Conservation (phyloP, 1,140 invertebrate species). For the Lucilia sericata region DNA sequence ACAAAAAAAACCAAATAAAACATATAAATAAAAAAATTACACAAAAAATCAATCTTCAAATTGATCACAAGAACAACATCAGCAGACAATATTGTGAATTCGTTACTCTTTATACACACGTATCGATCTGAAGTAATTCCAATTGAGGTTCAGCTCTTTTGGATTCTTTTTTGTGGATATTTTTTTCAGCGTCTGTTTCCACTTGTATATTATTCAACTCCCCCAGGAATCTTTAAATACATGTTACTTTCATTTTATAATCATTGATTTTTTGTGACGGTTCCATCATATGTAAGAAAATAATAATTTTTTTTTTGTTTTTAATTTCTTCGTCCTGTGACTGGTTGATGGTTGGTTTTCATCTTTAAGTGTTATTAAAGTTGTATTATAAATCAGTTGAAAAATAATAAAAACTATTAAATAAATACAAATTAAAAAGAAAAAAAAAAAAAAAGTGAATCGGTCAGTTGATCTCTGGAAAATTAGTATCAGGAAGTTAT, state of each 20-base stretch:
- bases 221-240: slow-evolving; percentile 41
- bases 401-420: neutral
- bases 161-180: neutral
- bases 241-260: slow-evolving; percentile 43
- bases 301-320: neutral
- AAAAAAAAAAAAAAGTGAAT: neutral
- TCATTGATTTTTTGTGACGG: slow-evolving; percentile 29
- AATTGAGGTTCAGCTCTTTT: neutral
- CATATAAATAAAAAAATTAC: neutral
- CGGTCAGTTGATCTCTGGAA: slow-evolving; percentile 32
- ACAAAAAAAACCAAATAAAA: slow-evolving; percentile 4
- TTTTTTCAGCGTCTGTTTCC: neutral
- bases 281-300: neutral
- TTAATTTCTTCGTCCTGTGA: neutral
- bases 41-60: slow-evolving; percentile 7
- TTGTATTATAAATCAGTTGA: slow-evolving; percentile 36
- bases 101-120: slow-evolving; percentile 9
- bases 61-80: neutral
- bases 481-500: slow-evolving; percentile 40
- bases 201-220: slow-evolving; percentile 39
- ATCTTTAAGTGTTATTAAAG: slow-evolving; percentile 41
- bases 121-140: slow-evolving; percentile 9
- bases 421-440: neutral
- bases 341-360: neutral
- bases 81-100: neutral